phyloP scores from a whole-genome alignment of 2,888 invertebrate genomes.

The Zaprionus obscuricornis region DNA sequence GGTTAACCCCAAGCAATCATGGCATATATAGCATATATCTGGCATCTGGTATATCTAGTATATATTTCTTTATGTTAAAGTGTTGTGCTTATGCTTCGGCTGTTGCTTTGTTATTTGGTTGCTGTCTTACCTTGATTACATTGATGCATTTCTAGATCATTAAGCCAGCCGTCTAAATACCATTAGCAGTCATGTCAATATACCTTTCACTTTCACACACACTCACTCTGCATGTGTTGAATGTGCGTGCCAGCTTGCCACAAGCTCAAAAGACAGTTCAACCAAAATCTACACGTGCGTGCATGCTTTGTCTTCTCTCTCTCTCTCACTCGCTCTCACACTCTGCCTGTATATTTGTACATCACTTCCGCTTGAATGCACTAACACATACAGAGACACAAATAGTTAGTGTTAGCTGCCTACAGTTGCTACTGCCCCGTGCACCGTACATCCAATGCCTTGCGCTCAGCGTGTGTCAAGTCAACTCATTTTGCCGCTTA shows the following conservation, averaged over 20 bases:
- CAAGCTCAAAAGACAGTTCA: slow-evolving; percentile 50
- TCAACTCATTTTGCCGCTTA: slow-evolving; percentile 66
- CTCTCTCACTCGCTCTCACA: too few species aligned
- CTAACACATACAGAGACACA: slow-evolving; percentile 38
- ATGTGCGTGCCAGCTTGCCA: slow-evolving; percentile 22
- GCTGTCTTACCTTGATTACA: slow-evolving; percentile 67
- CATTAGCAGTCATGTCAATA: slow-evolving; percentile 58
- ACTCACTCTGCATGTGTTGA: slow-evolving; percentile 6
- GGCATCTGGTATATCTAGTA: too few species aligned
- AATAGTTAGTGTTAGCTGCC: not conserved
- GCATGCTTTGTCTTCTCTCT: too few species aligned
- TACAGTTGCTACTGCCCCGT: too few species aligned
- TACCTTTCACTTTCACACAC: too few species aligned
- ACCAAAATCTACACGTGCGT: slow-evolving; percentile 19
- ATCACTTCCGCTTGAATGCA: slow-evolving; percentile 70
- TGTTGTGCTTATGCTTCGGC: too few species aligned
- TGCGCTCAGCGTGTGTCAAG: slow-evolving; percentile 15
- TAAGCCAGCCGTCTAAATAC: slow-evolving; percentile 64
- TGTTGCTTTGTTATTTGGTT: slow-evolving; percentile 2
- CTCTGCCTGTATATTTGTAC: slow-evolving; percentile 25
- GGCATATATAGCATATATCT: too few species aligned
- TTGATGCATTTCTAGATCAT: slow-evolving; percentile 77
- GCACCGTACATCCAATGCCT: too few species aligned
- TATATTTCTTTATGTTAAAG: too few species aligned
- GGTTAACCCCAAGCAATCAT: slow-evolving; percentile 49